Percentiles rank a stretch among this genome's conserved stretches.
Conservation (phyloP, 2,888 invertebrate species). For the Cryptops parisi region DNA sequence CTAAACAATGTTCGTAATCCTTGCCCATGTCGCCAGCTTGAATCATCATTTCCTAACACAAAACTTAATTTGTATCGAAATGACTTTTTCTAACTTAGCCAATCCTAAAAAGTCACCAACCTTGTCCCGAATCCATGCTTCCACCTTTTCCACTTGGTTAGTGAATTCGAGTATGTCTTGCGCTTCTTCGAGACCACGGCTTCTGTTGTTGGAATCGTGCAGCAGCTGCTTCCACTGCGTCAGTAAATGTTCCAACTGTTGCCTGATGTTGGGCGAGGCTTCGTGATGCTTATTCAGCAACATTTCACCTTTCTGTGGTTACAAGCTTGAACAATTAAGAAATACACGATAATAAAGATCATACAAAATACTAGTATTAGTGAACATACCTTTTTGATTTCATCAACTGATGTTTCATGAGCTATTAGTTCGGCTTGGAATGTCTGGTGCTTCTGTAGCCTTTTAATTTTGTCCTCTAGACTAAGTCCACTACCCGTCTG, state of each 20-base stretch:
- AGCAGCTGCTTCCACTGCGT: conserved; percentile 61
- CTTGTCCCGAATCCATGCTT: conserved; percentile 95
- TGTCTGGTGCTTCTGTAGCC: conserved; percentile 85
- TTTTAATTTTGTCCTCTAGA: conserved; percentile 89
- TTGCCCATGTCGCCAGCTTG: conserved; percentile 84
- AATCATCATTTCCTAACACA: conserved; percentile 42
- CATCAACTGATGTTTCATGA: conserved; percentile 68
- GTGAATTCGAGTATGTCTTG: conserved; percentile 95
- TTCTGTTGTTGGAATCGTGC: conserved; percentile 47
- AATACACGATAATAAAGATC: background rate
- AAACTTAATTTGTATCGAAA: background rate
- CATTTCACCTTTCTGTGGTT: conserved; percentile 41
- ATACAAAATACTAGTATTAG: conserved; percentile 21
- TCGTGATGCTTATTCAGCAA: conserved; percentile 54
- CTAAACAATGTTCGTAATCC: conserved; percentile 92
- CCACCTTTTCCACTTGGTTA: conserved; percentile 87
- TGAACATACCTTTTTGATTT: conserved; percentile 44
- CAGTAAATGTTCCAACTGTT: conserved; percentile 52
- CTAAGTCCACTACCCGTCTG: conserved; percentile 57
- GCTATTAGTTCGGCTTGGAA: conserved; percentile 84
- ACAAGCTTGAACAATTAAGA: background rate
- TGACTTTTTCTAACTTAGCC: background rate
- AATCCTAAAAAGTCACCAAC: conserved; percentile 41
- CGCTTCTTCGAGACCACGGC: conserved; percentile 86
- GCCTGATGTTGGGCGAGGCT: conserved; percentile 51